These are phyloP conservation scores for Mormyrops attenuatus DNA, from an alignment of 2,797 vertebrate genomes.

Conservation along the genomic window DNA sequence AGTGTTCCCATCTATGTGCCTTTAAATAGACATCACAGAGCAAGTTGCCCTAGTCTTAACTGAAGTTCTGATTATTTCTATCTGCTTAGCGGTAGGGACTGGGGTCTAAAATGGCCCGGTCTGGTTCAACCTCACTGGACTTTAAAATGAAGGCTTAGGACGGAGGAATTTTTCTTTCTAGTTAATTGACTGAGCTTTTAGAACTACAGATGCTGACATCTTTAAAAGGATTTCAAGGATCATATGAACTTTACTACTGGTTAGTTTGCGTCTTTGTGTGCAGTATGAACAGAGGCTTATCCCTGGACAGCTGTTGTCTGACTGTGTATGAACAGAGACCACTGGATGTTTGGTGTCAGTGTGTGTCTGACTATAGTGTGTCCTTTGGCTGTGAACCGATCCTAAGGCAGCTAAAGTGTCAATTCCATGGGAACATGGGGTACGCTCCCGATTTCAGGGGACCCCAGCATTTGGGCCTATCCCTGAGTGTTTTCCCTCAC, in stretches of 20 bases:
- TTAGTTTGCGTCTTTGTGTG: background rate
- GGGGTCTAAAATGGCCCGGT: background rate
- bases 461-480: background rate
- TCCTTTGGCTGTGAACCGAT: background rate
- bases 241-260: background rate
- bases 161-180: background rate
- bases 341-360: background rate
- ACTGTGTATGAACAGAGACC: background rate
- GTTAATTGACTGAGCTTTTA: background rate
- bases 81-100: background rate
- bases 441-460: background rate
- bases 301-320: background rate
- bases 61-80: background rate
- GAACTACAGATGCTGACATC: background rate
- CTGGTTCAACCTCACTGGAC: background rate
- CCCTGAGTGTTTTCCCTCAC: background rate
- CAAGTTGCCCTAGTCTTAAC: slow-evolving; percentile 13
- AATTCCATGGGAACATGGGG: background rate
- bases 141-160: background rate
- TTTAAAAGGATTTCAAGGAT: background rate
- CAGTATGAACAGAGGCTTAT: background rate
- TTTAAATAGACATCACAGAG: background rate
- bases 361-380: background rate
- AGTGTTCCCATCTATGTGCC: background rate
- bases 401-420: background rate